Conservation (phyloP, 2,888 invertebrate genomes). For the Macrosoma leucophasiata region DNA sequence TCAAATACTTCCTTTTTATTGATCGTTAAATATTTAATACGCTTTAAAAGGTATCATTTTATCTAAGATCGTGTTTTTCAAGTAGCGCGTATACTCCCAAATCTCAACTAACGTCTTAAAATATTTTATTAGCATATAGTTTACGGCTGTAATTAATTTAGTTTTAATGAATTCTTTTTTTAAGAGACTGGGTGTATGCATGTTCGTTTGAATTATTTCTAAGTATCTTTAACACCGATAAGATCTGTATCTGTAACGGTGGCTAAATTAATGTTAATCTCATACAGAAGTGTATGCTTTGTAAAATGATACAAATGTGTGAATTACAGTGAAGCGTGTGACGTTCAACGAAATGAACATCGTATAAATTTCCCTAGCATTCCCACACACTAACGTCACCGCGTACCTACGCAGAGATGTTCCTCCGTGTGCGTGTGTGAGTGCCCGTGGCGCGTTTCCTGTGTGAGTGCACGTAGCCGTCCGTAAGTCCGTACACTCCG, state of each 20-base stretch:
- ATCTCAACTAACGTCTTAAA: too few species aligned
- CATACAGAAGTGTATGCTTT: slow-evolving; percentile 53
- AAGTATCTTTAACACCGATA: slow-evolving; percentile 27
- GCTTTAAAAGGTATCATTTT: too few species aligned
- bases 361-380: slow-evolving; percentile 71
- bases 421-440: slow-evolving; percentile 31
- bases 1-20: too few species aligned
- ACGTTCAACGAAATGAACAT: slow-evolving; percentile 52
- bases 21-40: too few species aligned
- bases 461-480: slow-evolving; percentile 56
- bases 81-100: too few species aligned
- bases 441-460: slow-evolving; percentile 23
- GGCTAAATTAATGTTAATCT: slow-evolving; percentile 53
- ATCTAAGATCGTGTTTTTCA: too few species aligned
- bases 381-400: slow-evolving; percentile 57
- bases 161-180: too few species aligned
- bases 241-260: slow-evolving; percentile 31
- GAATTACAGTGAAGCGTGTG: slow-evolving; percentile 57
- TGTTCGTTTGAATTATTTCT: too few species aligned
- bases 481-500: slow-evolving; percentile 15
- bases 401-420: slow-evolving; percentile 47
- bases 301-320: slow-evolving; percentile 64
- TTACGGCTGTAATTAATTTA: too few species aligned
- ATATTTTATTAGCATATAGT: too few species aligned
- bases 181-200: too few species aligned